Evolutionary conservation across 2,888 invertebrate species (phyloP).

Genomic region (Ichneumoninae sp.): DNA sequence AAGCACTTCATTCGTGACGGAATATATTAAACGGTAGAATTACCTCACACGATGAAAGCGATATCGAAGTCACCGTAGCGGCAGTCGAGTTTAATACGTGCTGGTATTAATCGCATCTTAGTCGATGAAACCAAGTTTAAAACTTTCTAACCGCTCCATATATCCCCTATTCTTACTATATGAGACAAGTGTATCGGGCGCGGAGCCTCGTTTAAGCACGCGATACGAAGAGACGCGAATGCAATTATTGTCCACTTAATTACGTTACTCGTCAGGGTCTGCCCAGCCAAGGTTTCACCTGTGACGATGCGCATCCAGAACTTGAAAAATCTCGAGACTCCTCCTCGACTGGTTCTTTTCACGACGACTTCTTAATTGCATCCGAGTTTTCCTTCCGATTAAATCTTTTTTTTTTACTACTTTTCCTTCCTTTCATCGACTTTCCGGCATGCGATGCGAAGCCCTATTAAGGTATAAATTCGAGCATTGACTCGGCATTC

Average conservation of each 20-base stretch:
- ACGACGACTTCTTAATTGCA: conserved; percentile 53
- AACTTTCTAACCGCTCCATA: conserved; percentile 71
- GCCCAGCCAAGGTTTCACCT: conserved; percentile 55
- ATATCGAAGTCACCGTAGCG: conserved; percentile 42
- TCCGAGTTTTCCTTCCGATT: conserved; percentile 25
- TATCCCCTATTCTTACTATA: conserved; percentile 56
- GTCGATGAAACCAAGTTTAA: conserved; percentile 41
- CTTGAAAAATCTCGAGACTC: conserved; percentile 41
- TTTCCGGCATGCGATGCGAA: not conserved
- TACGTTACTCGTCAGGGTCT: conserved; percentile 41
- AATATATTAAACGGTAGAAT: conserved; percentile 52
- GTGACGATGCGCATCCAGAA: conserved; percentile 29
- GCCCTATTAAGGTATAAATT: not conserved
- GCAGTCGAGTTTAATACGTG: conserved; percentile 63
- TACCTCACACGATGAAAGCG: conserved; percentile 68
- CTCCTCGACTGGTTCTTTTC: conserved; percentile 59
- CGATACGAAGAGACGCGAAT: not conserved
- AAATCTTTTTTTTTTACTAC: not conserved
- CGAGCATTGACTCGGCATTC: not conserved
- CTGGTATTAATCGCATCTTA: conserved; percentile 45
- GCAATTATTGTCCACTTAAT: conserved; percentile 60
- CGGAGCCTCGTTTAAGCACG: not conserved
- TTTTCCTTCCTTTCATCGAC: not conserved
- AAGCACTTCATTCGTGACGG: conserved; percentile 42
- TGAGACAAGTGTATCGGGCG: not conserved